Evolutionary conservation across 2,113 vertebrate genomes (phyloP).

Genomic region (Rhabdornis inornatus): DNA sequence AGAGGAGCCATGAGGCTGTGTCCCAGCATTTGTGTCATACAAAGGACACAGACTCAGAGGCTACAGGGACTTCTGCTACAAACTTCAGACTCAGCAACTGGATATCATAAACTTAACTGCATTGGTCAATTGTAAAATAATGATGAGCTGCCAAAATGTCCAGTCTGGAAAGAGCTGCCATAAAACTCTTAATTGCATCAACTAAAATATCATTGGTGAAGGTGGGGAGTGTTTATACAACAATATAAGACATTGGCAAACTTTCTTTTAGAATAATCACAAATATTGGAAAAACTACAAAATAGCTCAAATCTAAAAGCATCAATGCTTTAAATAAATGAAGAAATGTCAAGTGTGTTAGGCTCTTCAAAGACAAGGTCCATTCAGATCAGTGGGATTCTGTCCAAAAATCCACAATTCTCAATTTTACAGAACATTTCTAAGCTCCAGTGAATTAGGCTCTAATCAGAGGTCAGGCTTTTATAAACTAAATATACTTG

Average conservation of each 20-base stretch:
- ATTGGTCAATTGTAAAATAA: neutral
- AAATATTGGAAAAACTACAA: neutral
- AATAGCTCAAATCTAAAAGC: neutral
- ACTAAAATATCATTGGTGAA: neutral
- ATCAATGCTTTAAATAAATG: neutral
- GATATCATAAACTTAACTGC: neutral
- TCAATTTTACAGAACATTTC: neutral
- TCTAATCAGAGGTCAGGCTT: constrained; percentile 18
- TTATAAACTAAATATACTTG: neutral
- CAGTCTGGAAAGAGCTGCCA: neutral
- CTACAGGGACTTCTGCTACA: neutral
- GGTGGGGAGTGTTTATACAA: neutral
- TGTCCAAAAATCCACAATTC: neutral
- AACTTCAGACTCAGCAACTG: neutral
- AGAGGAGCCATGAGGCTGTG: neutral
- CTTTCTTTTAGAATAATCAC: neutral
- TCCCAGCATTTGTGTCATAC: neutral
- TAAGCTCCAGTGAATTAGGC: neutral
- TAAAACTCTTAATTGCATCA: neutral
- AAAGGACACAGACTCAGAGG: neutral
- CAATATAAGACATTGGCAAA: neutral
- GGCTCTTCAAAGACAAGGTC: neutral
- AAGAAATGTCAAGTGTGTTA: neutral
- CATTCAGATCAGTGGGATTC: neutral
- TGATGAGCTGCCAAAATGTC: neutral